Conservation (phyloP, 2,888 invertebrate species). For the Epinotia ramella region DNA sequence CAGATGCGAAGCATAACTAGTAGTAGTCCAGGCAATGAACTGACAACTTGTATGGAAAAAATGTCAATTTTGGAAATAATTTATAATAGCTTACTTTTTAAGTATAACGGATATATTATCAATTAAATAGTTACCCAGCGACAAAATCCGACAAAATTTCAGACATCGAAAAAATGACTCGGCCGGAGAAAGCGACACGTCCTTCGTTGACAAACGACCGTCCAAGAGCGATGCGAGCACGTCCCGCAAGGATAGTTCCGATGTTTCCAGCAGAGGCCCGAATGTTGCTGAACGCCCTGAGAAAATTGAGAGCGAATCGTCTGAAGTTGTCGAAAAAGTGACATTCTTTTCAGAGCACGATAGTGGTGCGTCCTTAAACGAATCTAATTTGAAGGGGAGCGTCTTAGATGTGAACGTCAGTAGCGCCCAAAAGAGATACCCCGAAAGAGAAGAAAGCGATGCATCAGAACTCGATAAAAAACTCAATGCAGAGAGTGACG, state of each 20-base stretch:
- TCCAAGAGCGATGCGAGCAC: conserved; percentile 2
- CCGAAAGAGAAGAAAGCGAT: not conserved
- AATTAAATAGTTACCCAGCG: too few relatives aligned
- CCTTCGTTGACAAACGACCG: not conserved
- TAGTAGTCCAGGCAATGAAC: too few relatives aligned
- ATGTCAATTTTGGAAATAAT: too few relatives aligned
- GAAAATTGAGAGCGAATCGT: not conserved
- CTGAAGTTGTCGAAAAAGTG: conserved; percentile 15
- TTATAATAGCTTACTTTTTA: too few relatives aligned
- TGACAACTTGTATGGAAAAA: too few relatives aligned
- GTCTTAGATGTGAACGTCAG: not conserved
- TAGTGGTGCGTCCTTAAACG: not conserved
- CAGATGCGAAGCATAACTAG: too few relatives aligned
- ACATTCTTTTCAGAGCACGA: conserved; percentile 3
- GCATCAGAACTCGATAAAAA: not conserved
- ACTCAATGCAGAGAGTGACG: not conserved
- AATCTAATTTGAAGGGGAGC: not conserved
- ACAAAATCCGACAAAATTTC: too few relatives aligned
- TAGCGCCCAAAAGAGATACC: not conserved
- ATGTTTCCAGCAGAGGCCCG: not conserved
- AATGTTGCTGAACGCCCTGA: not conserved
- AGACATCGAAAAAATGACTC: too few relatives aligned
- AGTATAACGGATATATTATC: too few relatives aligned
- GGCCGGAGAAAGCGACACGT: not conserved
- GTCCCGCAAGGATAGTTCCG: not conserved